Evolutionary conservation across 2,113 vertebrate genomes (phyloP).

Genomic region (Gymnarchus niloticus): DNA sequence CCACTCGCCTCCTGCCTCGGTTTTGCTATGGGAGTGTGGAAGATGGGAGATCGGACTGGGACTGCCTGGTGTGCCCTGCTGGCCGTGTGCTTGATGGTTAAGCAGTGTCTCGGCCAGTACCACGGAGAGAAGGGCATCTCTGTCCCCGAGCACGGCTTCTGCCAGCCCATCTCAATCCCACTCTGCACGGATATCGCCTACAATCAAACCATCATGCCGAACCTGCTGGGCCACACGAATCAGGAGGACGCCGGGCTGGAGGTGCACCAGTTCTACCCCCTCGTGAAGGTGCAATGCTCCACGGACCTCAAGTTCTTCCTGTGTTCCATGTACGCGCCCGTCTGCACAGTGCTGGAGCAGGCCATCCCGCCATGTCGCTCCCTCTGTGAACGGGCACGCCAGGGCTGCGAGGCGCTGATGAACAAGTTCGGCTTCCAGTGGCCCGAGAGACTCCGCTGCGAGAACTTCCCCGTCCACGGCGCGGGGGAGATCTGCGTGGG

Average conservation of each 20-base stretch:
- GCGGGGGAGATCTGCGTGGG: conserved; percentile 79
- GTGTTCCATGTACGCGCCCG: conserved; percentile 80
- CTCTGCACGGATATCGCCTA: conserved; percentile 80
- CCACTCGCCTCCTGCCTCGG: background rate
- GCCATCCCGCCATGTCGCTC: conserved; percentile 78
- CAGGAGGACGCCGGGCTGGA: conserved; percentile 82
- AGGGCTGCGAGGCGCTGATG: conserved; percentile 79
- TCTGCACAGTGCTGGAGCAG: conserved; percentile 78
- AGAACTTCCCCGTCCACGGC: conserved; percentile 76
- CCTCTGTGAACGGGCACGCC: conserved; percentile 73
- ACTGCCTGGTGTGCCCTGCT: conserved; percentile 28
- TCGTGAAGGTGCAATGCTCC: conserved; percentile 75
- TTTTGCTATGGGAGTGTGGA: conserved; percentile 37
- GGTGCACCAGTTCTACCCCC: conserved; percentile 80
- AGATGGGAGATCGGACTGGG: conserved; percentile 26
- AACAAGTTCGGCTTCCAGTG: conserved; percentile 84
- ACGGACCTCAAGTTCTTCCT: conserved; percentile 73
- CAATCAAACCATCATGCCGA: conserved; percentile 85
- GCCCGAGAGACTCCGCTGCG: conserved; percentile 74
- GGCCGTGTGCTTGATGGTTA: conserved; percentile 24
- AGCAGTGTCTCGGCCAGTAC: conserved; percentile 50
- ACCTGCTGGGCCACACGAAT: conserved; percentile 77
- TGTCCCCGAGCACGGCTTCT: conserved; percentile 73
- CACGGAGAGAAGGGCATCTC: conserved; percentile 69
- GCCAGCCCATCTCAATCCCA: conserved; percentile 75